Evolutionary conservation across 1,140 invertebrate genomes (phyloP), one percentile per base, ranked within the genome.

Genomic region (Thereuonema tuberculata): DNA sequence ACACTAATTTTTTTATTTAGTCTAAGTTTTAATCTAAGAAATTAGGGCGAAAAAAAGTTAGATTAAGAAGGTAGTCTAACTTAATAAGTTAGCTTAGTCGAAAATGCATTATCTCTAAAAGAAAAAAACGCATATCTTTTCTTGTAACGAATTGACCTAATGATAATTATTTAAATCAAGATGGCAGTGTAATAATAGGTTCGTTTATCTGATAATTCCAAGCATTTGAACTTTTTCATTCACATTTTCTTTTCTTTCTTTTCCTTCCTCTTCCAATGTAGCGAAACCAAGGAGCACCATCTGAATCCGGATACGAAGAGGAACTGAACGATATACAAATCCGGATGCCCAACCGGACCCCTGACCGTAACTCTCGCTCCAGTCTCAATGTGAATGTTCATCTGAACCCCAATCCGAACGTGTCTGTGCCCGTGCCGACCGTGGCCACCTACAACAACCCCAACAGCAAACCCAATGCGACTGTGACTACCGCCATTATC

Each of bases 291-390:
- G 66, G 64, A 50, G 67, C 61, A 29, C 70, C 62, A 21, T 63
- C 65, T 52, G 71, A 71, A 17, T 66, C 67, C 25, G 71, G 69
- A 21, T 70, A 73, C 28, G 68, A 70, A 21, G 75, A 77, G 61
- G 76, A 78, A 60, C 64, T 77, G 53, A 77, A 76, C 63, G 76
- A 77, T 63, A 73, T 77, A 54, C 75, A 76, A 65, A 73, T 77
- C 56, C 69, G 74, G 46, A 65, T 76, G 46, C 70, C 71, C 31
- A 69, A 71, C 60, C 60, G 70, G 47, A 67, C 70, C 1, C 23
- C 53, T 26, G 25, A 55, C 5, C 24, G 53, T 5, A 9, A 27
- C 28, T 55, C 53, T 25, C 53, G 53, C 53, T 55, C 53, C 53
- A 55, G 53, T 29, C 21, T 55, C 5, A 52, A 52, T 52, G 49